Base-by-base conservation (phyloP, 2,888 invertebrate genomes). In the Urechis unicinctus region DNA sequence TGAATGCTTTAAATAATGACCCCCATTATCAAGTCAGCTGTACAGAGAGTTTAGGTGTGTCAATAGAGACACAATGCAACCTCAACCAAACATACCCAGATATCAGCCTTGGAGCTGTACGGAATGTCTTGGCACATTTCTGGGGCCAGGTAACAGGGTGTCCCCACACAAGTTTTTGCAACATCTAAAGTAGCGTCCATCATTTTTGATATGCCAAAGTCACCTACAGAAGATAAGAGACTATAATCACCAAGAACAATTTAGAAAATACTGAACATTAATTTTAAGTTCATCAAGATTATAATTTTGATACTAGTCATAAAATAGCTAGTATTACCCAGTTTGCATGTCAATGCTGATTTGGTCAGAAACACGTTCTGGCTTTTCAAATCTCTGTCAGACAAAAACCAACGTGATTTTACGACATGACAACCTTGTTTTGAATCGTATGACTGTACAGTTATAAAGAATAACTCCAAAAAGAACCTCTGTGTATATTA, bases 91-190 rank as follows among this genome's bases (percentile, higher is more conserved):
- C 68, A 59, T 60, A 74, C 75, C 75, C 75, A 75, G 47, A 75
- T 66, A 61, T 75, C 75, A 2, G 74, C 74, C 61, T 75, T 74
- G 30, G 74, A 74, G 49, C 69, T 72, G 62, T 75, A 75, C 2
- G 75, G 75, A 49, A 73, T 71, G 57, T 75, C 74, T 54, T 74
- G 73, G 57, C 75, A 75, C 52, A 75, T 64, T 55, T 75, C 75
- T n/a, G 75, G 75, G 57, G 74, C 74, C 1, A 75, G 67, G 55
- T 75, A 74, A 43, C 71, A 68, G 2, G 75, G 75, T 1, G 75
- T 75, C 2, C 75, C 75, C 9, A 75, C 74, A 41, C 74, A 71
- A 1, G 75, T 75, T 53, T 69, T 70, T 4, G 74, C 73, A 22
- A 72, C 62, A 61, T 75, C 75, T 24, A 74, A 62, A 5, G 75